phyloP scores from a whole-genome alignment of 2,797 vertebrate species.

The Gymnothorax reevesii region DNA sequence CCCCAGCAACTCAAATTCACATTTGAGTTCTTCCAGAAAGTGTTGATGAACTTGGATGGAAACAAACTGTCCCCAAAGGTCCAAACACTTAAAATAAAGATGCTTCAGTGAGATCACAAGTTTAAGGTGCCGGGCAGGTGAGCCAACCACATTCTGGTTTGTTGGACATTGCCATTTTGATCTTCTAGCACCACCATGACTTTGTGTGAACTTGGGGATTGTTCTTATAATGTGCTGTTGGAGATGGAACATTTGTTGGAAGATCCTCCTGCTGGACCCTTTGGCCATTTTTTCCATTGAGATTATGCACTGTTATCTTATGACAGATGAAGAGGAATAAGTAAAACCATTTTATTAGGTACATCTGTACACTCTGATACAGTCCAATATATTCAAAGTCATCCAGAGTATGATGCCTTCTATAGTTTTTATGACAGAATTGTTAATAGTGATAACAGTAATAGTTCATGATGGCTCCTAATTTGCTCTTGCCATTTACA shows the following conservation, averaged over 20 bases:
- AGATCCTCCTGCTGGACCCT: not conserved
- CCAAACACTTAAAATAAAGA: not conserved
- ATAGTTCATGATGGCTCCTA: too few relatives aligned
- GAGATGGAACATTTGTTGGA: not conserved
- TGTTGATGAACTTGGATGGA: conserved; percentile 1
- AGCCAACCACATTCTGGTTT: not conserved
- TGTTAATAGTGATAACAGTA: too few relatives aligned
- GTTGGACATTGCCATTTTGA: not conserved
- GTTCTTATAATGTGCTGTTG: too few relatives aligned
- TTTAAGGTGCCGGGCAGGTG: not conserved
- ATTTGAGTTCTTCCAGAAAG: conserved; percentile 18
- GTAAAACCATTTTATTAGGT: too few relatives aligned
- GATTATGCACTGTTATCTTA: not conserved
- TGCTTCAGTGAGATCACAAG: not conserved
- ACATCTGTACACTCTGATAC: too few relatives aligned
- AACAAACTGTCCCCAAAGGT: not conserved
- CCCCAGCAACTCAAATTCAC: not conserved
- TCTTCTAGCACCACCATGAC: too few relatives aligned
- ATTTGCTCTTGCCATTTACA: too few relatives aligned
- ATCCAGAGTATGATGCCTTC: too few relatives aligned
- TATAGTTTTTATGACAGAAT: too few relatives aligned
- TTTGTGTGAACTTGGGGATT: too few relatives aligned
- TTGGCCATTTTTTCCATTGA: not conserved
- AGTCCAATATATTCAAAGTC: too few relatives aligned
- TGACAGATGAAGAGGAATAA: too few relatives aligned